These are phyloP conservation scores for Hypotaenidia philippensis DNA, from an alignment of 2,797 vertebrate species.

Conservation along the genomic window DNA sequence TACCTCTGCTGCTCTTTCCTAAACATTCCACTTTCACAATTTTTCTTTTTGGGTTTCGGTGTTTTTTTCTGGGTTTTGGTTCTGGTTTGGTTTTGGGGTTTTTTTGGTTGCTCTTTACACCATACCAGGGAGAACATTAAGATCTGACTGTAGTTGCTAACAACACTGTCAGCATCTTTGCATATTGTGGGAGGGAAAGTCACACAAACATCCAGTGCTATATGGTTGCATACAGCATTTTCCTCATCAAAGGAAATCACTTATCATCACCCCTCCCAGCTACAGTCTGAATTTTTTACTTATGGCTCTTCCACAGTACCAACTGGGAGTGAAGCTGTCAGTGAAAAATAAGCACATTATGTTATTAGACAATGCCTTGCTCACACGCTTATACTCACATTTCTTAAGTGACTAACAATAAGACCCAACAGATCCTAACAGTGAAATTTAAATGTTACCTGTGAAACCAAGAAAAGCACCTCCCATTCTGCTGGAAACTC, in stretches of 20 bases:
- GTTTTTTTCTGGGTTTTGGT: too few species aligned
- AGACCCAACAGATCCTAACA: neutral
- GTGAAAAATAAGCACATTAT: neutral
- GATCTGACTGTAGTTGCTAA: neutral
- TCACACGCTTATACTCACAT: neutral
- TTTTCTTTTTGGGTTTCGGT: neutral
- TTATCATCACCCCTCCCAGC: neutral
- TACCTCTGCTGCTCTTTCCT: neutral
- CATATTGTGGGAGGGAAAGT: neutral
- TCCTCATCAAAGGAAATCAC: neutral
- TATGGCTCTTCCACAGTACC: rapidly evolving
- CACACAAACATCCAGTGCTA: neutral
- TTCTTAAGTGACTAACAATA: neutral
- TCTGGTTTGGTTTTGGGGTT: too few species aligned
- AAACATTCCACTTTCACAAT: rapidly evolving
- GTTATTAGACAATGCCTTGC: neutral
- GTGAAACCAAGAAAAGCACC: neutral
- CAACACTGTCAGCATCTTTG: neutral
- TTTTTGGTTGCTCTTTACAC: neutral
- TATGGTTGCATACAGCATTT: neutral
- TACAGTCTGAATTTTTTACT: neutral
- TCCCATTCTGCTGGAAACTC: neutral
- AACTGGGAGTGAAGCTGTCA: neutral
- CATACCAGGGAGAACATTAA: neutral
- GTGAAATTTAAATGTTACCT: neutral